Conservation (phyloP, 2,113 vertebrate genomes). For the Otus sunia region DNA sequence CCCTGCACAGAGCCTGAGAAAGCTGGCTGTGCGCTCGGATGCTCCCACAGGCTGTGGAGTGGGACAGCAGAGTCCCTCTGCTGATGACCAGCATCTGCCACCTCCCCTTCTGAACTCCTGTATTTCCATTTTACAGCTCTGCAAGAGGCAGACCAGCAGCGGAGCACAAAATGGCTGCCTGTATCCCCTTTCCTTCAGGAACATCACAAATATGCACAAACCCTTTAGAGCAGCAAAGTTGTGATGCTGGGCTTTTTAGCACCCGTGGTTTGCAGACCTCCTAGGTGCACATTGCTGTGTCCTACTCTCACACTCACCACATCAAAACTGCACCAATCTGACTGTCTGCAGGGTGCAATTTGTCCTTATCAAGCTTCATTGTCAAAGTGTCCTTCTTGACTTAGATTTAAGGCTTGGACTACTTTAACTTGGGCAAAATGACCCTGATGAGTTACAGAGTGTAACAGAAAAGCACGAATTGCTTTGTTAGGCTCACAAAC, state of each 20-base stretch:
- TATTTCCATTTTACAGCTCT: neutral
- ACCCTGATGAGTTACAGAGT: neutral
- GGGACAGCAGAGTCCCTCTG: neutral
- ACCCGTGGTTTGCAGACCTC: rapidly evolving
- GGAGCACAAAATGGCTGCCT: neutral
- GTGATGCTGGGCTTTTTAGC: neutral
- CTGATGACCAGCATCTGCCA: neutral
- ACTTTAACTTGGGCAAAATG: neutral
- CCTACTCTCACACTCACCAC: rapidly evolving
- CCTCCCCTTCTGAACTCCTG: neutral
- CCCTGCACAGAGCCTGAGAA: neutral
- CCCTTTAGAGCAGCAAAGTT: neutral
- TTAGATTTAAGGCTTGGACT: neutral
- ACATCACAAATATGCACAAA: rapidly evolving
- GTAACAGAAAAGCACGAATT: neutral
- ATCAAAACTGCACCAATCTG: rapidly evolving
- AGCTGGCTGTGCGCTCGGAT: neutral
- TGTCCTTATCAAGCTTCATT: neutral
- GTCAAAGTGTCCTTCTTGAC: neutral
- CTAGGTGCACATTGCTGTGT: neutral
- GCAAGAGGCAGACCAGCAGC: neutral
- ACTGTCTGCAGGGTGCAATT: rapidly evolving
- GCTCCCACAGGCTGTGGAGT: neutral
- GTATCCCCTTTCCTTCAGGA: neutral
- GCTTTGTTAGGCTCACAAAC: neutral